phyloP scores from a whole-genome alignment of 2,113 vertebrate species.

The Strigops habroptila region DNA sequence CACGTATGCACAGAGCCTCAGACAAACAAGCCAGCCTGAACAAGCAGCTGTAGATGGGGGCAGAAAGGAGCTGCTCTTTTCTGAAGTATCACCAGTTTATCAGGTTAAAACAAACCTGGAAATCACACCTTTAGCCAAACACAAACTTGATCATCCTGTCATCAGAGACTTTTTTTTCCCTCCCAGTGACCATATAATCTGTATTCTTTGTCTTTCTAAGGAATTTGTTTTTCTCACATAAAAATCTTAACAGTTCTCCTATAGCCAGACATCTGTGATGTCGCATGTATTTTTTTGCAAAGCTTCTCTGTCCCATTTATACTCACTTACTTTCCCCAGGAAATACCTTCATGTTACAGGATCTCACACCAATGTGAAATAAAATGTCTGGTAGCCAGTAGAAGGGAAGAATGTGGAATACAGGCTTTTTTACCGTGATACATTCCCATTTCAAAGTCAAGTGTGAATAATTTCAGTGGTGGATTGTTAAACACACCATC shows the following conservation, averaged over 20 bases:
- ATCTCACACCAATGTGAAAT: conserved; percentile 26
- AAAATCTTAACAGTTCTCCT: not conserved
- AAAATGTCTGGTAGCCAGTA: conserved; percentile 16
- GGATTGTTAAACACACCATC: not conserved
- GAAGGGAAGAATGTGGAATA: not conserved
- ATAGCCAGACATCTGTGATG: not conserved
- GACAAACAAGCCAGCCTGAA: not conserved
- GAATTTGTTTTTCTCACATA: not conserved
- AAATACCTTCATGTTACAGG: conserved; percentile 36
- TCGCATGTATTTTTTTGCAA: not conserved
- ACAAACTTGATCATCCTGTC: not conserved
- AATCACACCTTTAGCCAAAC: not conserved
- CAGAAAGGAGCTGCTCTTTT: not conserved
- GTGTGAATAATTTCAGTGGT: not conserved
- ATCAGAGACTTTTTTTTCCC: not conserved
- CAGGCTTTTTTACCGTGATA: not conserved
- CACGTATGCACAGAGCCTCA: not conserved
- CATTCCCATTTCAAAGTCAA: not conserved
- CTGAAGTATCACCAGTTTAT: not conserved
- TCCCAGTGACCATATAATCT: not conserved
- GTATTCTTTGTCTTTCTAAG: not conserved
- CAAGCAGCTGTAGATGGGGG: not conserved
- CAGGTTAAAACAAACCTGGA: not conserved
- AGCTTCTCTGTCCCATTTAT: not conserved
- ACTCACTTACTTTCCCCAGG: not conserved